A percentile compares a stretch with the other conserved stretches of the same genome.
phyloP scores from a whole-genome alignment of 2,113 vertebrate genomes.

The Oreochromis niloticus region DNA sequence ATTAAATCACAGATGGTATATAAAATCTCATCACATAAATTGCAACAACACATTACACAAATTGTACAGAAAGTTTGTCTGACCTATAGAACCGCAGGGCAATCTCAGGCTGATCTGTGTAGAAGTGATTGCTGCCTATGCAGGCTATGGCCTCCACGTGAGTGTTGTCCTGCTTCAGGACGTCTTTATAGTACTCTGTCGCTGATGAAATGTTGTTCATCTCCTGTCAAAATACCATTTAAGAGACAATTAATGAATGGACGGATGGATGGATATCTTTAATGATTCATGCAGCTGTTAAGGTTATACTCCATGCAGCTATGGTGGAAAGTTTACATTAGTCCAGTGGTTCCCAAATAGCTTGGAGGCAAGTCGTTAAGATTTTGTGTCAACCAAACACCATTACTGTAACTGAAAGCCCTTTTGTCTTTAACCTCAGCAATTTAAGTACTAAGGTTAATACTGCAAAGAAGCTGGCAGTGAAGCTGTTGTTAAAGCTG shows the following conservation, averaged over 20 bases:
- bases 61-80: not conserved
- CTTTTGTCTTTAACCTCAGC: not conserved
- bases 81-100: conserved; percentile 96
- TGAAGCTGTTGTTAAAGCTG: not conserved
- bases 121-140: conserved; percentile 96
- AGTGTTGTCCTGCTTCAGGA: conserved; percentile 95
- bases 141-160: conserved; percentile 94
- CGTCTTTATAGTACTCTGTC: conserved; percentile 91
- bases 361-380: not conserved
- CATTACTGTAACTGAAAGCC: not conserved
- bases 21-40: not conserved
- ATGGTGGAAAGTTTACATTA: not conserved
- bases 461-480: not conserved
- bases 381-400: not conserved
- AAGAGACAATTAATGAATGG: not conserved
- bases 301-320: not conserved
- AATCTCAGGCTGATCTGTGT: conserved; percentile 93
- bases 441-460: not conserved
- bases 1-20: not conserved
- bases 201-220: conserved; percentile 88
- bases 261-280: not conserved
- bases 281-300: not conserved
- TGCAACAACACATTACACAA: not conserved
- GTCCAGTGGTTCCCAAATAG: not conserved
- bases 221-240: conserved; percentile 72